phyloP scores from a whole-genome alignment of 2,113 vertebrate species.

The Gila orcuttii region DNA sequence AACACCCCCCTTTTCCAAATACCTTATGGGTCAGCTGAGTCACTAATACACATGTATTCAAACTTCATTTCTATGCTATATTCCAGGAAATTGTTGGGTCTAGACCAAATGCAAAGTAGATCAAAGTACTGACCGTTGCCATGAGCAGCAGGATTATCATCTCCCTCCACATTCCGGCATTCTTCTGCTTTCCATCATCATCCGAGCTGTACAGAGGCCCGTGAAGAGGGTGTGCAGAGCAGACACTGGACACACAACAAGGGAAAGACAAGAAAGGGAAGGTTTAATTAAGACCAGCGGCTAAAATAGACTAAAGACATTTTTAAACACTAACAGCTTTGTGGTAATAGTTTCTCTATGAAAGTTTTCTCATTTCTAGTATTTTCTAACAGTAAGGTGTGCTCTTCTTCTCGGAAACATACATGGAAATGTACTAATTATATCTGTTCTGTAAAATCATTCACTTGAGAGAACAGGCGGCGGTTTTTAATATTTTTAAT shows the following conservation, averaged over 20 bases:
- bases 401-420: neutral
- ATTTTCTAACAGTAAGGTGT: neutral
- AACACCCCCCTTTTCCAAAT: neutral
- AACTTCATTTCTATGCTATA: neutral
- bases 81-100: constrained; percentile 20
- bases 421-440: neutral
- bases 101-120: constrained; percentile 34
- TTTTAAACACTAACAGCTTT: neutral
- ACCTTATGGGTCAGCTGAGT: neutral
- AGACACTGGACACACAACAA: constrained; percentile 1
- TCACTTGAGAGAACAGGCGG: neutral
- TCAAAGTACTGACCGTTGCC: constrained; percentile 43
- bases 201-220: constrained; percentile 44
- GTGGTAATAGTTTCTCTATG: neutral
- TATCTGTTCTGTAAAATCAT: constrained; percentile 9
- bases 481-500: neutral
- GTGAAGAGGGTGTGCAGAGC: neutral
- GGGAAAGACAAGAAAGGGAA: neutral
- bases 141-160: constrained; percentile 34
- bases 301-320: neutral
- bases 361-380: neutral
- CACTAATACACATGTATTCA: neutral
- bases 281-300: constrained; percentile 1
- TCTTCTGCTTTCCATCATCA: constrained; percentile 52
- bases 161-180: constrained; percentile 47